Percentiles rank a stretch among this genome's conserved stretches.
phyloP scores from a whole-genome alignment of 2,888 invertebrate species.

The Agapetus fuscipes region DNA sequence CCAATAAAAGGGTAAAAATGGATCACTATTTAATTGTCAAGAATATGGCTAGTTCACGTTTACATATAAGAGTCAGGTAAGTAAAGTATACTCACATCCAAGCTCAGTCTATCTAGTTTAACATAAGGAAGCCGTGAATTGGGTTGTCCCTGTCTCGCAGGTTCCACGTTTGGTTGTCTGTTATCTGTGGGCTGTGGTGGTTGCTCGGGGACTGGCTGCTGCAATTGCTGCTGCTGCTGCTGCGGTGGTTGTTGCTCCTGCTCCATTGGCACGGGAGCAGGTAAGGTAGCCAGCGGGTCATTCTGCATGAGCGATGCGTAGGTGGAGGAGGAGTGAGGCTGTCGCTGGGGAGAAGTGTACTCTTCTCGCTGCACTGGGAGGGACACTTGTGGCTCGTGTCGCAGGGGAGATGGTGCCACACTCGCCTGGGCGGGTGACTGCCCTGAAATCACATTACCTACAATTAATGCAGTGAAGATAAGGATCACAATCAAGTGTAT shows the following conservation, averaged over 20 bases:
- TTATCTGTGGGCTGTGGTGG: slow-evolving; percentile 22
- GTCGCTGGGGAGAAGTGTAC: too few relatives aligned
- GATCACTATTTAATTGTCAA: too few relatives aligned
- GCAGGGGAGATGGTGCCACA: slow-evolving; percentile 47
- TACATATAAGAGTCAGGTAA: background rate
- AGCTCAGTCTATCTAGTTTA: slow-evolving; percentile 35
- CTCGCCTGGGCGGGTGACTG: slow-evolving; percentile 55
- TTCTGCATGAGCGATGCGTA: too few relatives aligned
- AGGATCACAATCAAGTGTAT: background rate
- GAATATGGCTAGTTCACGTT: too few relatives aligned
- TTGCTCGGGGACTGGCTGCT: slow-evolving; percentile 23
- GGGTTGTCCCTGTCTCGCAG: slow-evolving; percentile 31
- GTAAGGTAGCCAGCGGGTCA: too few relatives aligned
- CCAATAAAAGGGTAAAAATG: too few relatives aligned
- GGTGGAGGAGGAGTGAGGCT: too few relatives aligned
- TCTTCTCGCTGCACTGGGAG: slow-evolving; percentile 26
- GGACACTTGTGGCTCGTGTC: slow-evolving; percentile 44
- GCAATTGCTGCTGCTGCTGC: too few relatives aligned
- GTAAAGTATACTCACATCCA: slow-evolving; percentile 34
- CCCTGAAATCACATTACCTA: slow-evolving; percentile 38
- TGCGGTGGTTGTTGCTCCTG: too few relatives aligned
- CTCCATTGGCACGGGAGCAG: too few relatives aligned
- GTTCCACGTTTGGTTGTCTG: slow-evolving; percentile 24
- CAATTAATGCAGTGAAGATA: background rate
- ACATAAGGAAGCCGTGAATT: slow-evolving; percentile 41